Evolutionary conservation across 1,140 invertebrate genomes (phyloP).

Genomic region (Trachelipus rathkii): DNA sequence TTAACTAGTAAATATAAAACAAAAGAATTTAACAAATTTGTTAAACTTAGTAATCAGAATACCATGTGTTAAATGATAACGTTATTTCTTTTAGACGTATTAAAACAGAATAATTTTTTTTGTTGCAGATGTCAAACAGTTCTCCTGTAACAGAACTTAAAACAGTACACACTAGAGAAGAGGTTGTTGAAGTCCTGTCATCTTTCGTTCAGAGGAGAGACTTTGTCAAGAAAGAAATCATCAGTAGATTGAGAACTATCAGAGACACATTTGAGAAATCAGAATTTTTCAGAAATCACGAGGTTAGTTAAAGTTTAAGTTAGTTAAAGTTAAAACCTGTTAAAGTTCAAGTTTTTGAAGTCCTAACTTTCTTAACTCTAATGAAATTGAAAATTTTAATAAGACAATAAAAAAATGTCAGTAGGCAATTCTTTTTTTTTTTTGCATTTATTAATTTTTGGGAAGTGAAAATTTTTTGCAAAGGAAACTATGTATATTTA

Average conservation of each 20-base stretch:
- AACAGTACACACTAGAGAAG: conserved; percentile 65
- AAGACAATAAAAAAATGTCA: too few species aligned
- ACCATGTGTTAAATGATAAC: background rate
- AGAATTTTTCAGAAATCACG: conserved; percentile 80
- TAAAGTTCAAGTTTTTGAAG: too few species aligned
- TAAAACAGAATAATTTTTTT: conserved; percentile 8
- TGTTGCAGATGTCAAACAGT: conserved; percentile 48
- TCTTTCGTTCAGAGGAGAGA: conserved; percentile 68
- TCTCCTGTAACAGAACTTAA: conserved; percentile 57
- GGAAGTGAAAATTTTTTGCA: too few species aligned
- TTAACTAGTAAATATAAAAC: background rate
- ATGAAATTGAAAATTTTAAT: too few species aligned
- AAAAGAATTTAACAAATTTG: background rate
- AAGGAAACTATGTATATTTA: too few species aligned
- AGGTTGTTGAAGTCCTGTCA: conserved; percentile 73
- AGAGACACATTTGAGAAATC: conserved; percentile 74
- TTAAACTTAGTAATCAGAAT: background rate
- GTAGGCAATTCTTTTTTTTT: too few species aligned
- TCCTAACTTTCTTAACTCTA: background rate
- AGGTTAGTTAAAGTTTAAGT: too few species aligned
- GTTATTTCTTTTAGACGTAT: background rate
- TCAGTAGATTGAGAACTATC: conserved; percentile 71
- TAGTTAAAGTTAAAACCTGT: too few species aligned
- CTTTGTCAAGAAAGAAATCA: conserved; percentile 63
- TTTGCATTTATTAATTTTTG: too few species aligned